Evolutionary conservation across 2,797 vertebrate species (phyloP).

Genomic region (Allobates femoralis): DNA sequence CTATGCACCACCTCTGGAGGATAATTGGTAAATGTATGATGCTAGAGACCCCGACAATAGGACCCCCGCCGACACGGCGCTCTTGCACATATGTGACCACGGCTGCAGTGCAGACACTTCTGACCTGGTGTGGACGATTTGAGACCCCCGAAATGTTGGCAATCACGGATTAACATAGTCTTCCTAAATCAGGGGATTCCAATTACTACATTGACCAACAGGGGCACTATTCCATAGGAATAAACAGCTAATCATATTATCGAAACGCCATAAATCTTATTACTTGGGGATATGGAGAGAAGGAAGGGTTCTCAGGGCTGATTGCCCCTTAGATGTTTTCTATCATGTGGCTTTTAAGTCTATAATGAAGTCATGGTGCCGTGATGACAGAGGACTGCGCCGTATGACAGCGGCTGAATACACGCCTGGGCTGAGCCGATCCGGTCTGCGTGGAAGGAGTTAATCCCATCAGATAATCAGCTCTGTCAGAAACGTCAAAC

Average conservation of each 20-base stretch:
- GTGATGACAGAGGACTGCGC: not conserved
- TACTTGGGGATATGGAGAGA: not conserved
- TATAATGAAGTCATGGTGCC: not conserved
- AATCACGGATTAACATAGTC: not conserved
- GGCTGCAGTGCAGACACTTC: too few relatives aligned
- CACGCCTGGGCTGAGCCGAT: not conserved
- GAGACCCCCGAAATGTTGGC: too few relatives aligned
- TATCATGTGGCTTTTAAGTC: not conserved
- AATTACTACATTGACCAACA: not conserved
- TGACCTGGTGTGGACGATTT: too few relatives aligned
- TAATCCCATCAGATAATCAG: constrained; percentile 43
- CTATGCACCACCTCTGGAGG: too few relatives aligned
- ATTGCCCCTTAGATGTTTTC: not conserved
- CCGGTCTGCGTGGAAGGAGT: not conserved
- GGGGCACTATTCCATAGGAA: not conserved
- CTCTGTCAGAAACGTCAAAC: constrained; percentile 52
- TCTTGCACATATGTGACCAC: too few relatives aligned
- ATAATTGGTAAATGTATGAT: too few relatives aligned
- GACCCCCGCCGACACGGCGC: too few relatives aligned
- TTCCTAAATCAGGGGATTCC: not conserved
- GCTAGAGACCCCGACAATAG: too few relatives aligned
- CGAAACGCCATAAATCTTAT: not conserved
- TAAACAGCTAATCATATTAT: not conserved
- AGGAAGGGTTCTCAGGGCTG: not conserved
- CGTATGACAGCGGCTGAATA: not conserved